Evolutionary conservation across 2,113 vertebrate genomes (phyloP), one percentile per base, ranked within the genome.

Genomic region (Poecilia latipinna): DNA sequence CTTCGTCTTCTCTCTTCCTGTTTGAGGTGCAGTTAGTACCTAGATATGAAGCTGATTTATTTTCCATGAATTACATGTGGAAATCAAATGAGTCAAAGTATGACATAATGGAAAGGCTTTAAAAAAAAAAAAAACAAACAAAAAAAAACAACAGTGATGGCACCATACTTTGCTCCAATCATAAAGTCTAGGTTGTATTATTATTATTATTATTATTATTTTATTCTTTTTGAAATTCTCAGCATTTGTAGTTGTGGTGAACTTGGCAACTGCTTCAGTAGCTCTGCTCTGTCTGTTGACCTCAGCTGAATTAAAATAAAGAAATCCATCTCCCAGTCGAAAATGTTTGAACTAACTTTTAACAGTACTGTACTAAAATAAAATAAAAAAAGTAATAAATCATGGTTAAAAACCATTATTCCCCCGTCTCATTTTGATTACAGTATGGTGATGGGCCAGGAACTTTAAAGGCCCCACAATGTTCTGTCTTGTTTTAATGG

Each of bases 301-400:
- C 90, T 90, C 86, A 88, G 86, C 91, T 91, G 79, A 78, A 92
- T 83, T 68, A 65, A 80, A 77, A 90, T 82, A 85, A 80, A 74
- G 72, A 81, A 86, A 90, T 87, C 80, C 87, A 90, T 93, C 86
- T 90, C 86, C 89, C 79, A 88, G 92, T 92, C 91, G 86, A 93
- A 91, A 85, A 91, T 91, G 92, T 93, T 92, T 90, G 64, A 94
- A 93, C 93, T 94, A 93, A 94, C 93, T 92, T 93, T 94, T 94
- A 94, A 92, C 91, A 93, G 93, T 93, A 93, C 92, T 93, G 92
- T 94, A 93, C 92, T 94, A 92, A 93, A 92, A 89, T 83, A 91
- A 42, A 42, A 13, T 88, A 82, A 83, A 91, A 42, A 13, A 89
- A 84, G 87, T 71, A 91, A 93, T 90, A 90, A 93, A 93, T 91